Conservation (phyloP, 2,888 invertebrate genomes). For the Hirtodrosophila trivittata region DNA sequence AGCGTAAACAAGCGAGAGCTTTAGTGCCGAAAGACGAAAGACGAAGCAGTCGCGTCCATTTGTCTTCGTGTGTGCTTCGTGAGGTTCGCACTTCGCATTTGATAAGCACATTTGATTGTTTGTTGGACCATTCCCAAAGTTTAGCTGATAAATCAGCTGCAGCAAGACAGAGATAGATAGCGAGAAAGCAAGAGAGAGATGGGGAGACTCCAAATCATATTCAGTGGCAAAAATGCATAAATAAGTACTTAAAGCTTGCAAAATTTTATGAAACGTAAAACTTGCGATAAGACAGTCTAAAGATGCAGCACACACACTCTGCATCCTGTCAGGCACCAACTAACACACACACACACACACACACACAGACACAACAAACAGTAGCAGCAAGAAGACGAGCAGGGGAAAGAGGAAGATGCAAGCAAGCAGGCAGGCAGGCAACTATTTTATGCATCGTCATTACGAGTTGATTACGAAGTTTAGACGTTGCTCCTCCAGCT, state of each 20-base stretch:
- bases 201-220: slow-evolving; percentile 1
- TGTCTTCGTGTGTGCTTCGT: slow-evolving; percentile 43
- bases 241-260: slow-evolving; percentile 56
- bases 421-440: slow-evolving; percentile 50
- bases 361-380: slow-evolving; percentile 32
- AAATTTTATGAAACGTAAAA: slow-evolving; percentile 83
- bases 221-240: slow-evolving; percentile 43
- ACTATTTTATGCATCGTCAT: slow-evolving; percentile 75
- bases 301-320: slow-evolving; percentile 37
- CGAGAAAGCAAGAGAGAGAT: background rate
- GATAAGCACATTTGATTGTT: slow-evolving; percentile 43
- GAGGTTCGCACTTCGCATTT: slow-evolving; percentile 23
- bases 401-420: slow-evolving; percentile 29
- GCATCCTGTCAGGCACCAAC: slow-evolving; percentile 41
- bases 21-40: slow-evolving; percentile 7
- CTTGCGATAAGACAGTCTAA: slow-evolving; percentile 71
- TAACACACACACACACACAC: slow-evolving; percentile 17
- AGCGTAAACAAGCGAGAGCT: slow-evolving; percentile 32
- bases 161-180: background rate
- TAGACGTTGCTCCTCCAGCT: slow-evolving; percentile 56
- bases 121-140: slow-evolving; percentile 42
- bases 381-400: slow-evolving; percentile 32
- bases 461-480: slow-evolving; percentile 77
- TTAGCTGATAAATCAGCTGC: slow-evolving; percentile 54
- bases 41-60: slow-evolving; percentile 50